These are phyloP conservation scores for Melanotaenia nigrans DNA, from an alignment of 2,797 vertebrate genomes.

Conservation along the genomic window DNA sequence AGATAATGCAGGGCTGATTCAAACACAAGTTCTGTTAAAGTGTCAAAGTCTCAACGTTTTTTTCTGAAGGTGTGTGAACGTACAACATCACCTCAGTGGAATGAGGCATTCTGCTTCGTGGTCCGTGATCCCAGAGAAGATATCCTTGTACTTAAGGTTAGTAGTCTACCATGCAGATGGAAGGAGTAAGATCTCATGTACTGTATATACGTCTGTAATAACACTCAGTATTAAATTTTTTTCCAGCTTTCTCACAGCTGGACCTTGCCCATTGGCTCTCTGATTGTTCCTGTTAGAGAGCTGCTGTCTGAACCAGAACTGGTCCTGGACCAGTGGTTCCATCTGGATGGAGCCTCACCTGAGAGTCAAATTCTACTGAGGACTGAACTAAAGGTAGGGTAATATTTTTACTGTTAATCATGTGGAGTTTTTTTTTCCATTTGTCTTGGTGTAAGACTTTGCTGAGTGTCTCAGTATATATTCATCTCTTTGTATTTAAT, in stretches of 20 bases:
- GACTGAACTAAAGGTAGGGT: constrained; percentile 87
- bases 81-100: constrained; percentile 86
- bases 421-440: background rate
- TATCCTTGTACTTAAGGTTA: constrained; percentile 88
- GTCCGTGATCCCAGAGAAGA: constrained; percentile 86
- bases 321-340: constrained; percentile 88
- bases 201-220: background rate
- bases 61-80: constrained; percentile 83
- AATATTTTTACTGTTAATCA: constrained; percentile 17
- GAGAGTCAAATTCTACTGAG: constrained; percentile 87
- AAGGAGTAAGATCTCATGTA: background rate
- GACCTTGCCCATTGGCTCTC: constrained; percentile 82
- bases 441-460: background rate
- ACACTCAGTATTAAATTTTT: constrained; percentile 7
- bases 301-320: constrained; percentile 85
- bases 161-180: background rate
- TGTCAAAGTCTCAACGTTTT: constrained; percentile 7
- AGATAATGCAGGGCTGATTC: background rate
- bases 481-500: background rate
- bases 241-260: constrained; percentile 82
- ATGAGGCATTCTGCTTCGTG: constrained; percentile 88
- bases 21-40: background rate
- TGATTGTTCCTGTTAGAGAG: constrained; percentile 87
- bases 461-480: background rate
- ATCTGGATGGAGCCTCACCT: constrained; percentile 82